Evolutionary conservation across 2,888 invertebrate genomes (phyloP).

Genomic region (Drosophila robusta): DNA sequence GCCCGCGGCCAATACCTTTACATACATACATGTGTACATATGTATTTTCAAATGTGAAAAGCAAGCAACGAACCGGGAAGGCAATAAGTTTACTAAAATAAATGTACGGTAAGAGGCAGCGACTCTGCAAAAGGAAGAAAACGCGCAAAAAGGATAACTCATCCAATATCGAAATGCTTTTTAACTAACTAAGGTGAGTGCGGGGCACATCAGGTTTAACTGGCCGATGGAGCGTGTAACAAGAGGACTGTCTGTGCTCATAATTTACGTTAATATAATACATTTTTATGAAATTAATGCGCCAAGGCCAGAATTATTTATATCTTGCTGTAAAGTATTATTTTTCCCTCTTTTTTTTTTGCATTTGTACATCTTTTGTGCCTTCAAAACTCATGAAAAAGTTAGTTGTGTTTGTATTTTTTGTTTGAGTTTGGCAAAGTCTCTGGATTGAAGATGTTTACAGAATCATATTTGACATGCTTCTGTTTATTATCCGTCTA

Average conservation of each 20-base stretch:
- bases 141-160: conserved; percentile 55
- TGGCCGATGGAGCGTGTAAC: conserved; percentile 18
- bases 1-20: conserved; percentile 1
- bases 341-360: neutral
- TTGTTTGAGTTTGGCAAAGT: neutral
- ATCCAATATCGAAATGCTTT: conserved; percentile 39
- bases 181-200: conserved; percentile 35
- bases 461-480: conserved; percentile 18
- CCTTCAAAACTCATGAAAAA: neutral
- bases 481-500: conserved; percentile 18
- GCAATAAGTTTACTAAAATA: conserved; percentile 58
- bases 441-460: neutral
- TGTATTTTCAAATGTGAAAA: conserved; percentile 16
- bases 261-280: conserved; percentile 1
- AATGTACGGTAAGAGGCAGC: conserved; percentile 63
- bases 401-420: neutral
- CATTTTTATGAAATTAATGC: neutral
- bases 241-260: neutral
- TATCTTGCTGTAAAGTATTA: neutral
- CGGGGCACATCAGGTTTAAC: neutral
- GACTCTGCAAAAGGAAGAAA: conserved; percentile 51
- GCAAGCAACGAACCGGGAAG: conserved; percentile 32
- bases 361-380: neutral
- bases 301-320: neutral
- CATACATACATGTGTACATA: conserved; percentile 14